phyloP scores from a whole-genome alignment of 2,797 vertebrate species.

The Tauraco hartlaubi region DNA sequence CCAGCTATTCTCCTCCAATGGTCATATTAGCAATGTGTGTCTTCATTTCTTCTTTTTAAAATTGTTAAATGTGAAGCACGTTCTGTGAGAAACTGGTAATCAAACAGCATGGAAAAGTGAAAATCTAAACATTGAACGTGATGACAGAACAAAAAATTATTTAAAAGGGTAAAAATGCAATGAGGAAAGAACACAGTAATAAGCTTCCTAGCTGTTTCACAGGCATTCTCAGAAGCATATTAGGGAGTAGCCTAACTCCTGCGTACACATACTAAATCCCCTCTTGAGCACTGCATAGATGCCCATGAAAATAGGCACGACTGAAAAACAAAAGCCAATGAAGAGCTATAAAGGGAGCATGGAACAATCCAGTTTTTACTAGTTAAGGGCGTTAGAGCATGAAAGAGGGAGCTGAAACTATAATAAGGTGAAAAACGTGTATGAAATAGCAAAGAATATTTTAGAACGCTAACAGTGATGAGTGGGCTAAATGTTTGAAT shows the following conservation, averaged over 20 bases:
- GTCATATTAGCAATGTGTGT: not conserved
- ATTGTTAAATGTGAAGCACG: not conserved
- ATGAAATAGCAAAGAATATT: conserved; percentile 35
- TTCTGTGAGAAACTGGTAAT: not conserved
- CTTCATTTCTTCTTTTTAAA: not conserved
- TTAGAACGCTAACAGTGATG: conserved; percentile 7
- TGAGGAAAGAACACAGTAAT: not conserved
- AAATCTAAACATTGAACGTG: not conserved
- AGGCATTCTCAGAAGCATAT: not conserved
- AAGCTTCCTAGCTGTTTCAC: not conserved
- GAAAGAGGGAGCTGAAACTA: conserved; percentile 22
- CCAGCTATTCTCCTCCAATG: not conserved
- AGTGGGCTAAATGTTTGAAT: not conserved
- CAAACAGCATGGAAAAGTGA: not conserved
- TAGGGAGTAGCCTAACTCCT: not conserved
- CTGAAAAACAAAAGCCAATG: conserved; percentile 55
- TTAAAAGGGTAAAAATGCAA: not conserved
- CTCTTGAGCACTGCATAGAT: not conserved
- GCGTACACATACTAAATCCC: not conserved
- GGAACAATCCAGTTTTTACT: conserved; percentile 42
- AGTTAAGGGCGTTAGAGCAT: conserved; percentile 37
- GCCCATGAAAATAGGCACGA: conserved; percentile 47
- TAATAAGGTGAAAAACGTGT: not conserved
- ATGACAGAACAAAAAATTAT: not conserved
- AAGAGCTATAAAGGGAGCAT: conserved; percentile 7